Conservation (phyloP, 64 coral and sea anemone species). For the Pachyseris speciosa region DNA sequence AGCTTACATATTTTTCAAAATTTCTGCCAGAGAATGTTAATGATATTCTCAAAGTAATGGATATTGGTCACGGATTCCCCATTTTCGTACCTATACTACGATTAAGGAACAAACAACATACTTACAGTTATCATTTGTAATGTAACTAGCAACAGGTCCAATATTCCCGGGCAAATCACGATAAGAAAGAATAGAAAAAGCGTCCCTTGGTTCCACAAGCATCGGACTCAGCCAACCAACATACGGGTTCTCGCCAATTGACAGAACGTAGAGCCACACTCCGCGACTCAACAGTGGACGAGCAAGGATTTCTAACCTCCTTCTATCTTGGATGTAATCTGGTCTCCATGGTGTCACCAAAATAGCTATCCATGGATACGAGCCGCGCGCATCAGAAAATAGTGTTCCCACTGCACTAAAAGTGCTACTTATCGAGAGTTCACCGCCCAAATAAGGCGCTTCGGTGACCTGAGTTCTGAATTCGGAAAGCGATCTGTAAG, state of each 20-base stretch:
- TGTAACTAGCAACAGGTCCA: slow-evolving; percentile 8
- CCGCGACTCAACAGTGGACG: slow-evolving; percentile 8
- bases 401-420: slow-evolving; percentile 51
- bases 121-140: slow-evolving; percentile 41
- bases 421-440: slow-evolving; percentile 56
- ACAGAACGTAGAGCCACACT: slow-evolving; percentile 23
- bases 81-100: too few species aligned
- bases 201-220: slow-evolving; percentile 9
- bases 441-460: slow-evolving; percentile 39
- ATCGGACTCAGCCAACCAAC: slow-evolving; percentile 28
- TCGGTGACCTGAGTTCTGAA: slow-evolving; percentile 33
- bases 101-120: not conserved
- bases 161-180: slow-evolving; percentile 18
- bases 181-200: slow-evolving; percentile 20
- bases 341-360: slow-evolving; percentile 66
- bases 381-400: slow-evolving; percentile 38
- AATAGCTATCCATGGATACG: slow-evolving; percentile 61
- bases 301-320: not conserved
- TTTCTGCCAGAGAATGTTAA: too few species aligned
- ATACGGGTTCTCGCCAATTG: slow-evolving; percentile 27
- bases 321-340: not conserved
- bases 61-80: too few species aligned
- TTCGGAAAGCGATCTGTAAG: slow-evolving; percentile 32
- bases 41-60: too few species aligned
- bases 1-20: too few species aligned